Conservation (phyloP, 2,888 invertebrate genomes). For the Hyposoter dolosus region DNA sequence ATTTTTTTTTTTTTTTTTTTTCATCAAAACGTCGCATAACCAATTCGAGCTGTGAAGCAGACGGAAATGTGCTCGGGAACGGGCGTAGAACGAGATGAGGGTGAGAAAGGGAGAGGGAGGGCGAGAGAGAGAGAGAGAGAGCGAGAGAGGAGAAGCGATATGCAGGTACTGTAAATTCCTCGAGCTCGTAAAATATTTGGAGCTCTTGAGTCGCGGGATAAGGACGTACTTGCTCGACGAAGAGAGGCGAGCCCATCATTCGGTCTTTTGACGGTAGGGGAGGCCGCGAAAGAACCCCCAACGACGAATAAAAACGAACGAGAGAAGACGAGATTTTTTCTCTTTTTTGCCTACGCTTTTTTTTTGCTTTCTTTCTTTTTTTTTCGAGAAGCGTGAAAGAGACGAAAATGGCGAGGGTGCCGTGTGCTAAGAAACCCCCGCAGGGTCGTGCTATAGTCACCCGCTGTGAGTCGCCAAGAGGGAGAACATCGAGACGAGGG, state of each 20-base stretch:
- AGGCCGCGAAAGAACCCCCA: constrained; percentile 34
- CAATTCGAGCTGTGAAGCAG: neutral
- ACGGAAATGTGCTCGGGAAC: neutral
- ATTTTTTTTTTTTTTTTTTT: neutral
- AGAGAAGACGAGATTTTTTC: constrained; percentile 45
- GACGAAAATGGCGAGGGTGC: constrained; percentile 50
- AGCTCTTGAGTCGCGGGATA: constrained; percentile 46
- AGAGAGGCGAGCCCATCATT: constrained; percentile 55
- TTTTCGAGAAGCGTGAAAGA: constrained; percentile 39
- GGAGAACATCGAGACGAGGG: constrained; percentile 50
- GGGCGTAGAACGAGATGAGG: neutral
- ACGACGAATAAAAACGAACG: constrained; percentile 62
- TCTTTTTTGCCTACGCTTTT: constrained; percentile 1
- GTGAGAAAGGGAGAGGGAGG: constrained; percentile 30
- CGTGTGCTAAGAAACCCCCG: constrained; percentile 48
- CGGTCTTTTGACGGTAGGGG: constrained; percentile 70
- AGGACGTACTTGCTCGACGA: constrained; percentile 44
- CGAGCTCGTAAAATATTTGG: constrained; percentile 64
- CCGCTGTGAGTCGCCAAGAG: constrained; percentile 57
- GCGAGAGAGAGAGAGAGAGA: constrained; percentile 16
- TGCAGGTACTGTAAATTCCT: constrained; percentile 51
- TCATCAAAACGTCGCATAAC: neutral
- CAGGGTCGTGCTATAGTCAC: constrained; percentile 59
- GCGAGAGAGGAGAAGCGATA: constrained; percentile 4
- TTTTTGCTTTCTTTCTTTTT: constrained; percentile 27